Percentiles rank a stretch among this genome's conserved stretches.
Evolutionary conservation across 92 coral and sea anemone species (phyloP).

Genomic region (Parazoanthus atlanticus): DNA sequence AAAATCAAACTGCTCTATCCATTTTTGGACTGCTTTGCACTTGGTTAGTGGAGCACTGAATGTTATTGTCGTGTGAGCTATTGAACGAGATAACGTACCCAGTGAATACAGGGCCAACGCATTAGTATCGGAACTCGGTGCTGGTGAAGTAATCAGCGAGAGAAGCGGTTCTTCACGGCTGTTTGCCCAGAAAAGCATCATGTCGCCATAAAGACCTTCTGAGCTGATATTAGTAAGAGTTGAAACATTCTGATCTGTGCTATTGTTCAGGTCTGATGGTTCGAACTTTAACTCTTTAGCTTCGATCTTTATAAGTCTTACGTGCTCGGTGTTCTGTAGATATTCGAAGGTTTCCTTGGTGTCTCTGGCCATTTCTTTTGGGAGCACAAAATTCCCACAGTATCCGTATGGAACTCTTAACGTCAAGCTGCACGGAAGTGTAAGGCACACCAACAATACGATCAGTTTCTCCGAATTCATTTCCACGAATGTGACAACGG

Average conservation of each 20-base stretch:
- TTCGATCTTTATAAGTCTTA: not conserved
- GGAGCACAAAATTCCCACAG: not conserved
- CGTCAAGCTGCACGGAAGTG: not conserved
- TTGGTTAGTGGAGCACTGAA: not conserved
- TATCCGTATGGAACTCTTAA: not conserved
- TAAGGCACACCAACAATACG: not conserved
- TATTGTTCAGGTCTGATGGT: no score
- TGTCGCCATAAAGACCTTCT: not conserved
- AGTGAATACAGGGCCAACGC: not conserved
- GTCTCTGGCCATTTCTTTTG: not conserved
- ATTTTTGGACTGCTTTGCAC: not conserved
- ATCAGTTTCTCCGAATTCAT: not conserved
- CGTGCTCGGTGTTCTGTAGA: not conserved
- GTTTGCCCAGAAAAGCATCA: not conserved
- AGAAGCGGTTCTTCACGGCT: constrained; percentile 7
- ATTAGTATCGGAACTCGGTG: no score
- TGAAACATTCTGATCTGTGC: no score
- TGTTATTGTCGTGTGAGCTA: not conserved
- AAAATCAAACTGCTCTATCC: not conserved
- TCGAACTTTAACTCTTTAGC: not conserved
- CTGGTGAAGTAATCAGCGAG: not conserved
- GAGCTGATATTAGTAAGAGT: no score
- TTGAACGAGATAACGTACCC: not conserved
- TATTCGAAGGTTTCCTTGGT: not conserved
- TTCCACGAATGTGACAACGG: not conserved